Conservation (phyloP, 2,888 invertebrate genomes). For the Pemphredon lugubris region DNA sequence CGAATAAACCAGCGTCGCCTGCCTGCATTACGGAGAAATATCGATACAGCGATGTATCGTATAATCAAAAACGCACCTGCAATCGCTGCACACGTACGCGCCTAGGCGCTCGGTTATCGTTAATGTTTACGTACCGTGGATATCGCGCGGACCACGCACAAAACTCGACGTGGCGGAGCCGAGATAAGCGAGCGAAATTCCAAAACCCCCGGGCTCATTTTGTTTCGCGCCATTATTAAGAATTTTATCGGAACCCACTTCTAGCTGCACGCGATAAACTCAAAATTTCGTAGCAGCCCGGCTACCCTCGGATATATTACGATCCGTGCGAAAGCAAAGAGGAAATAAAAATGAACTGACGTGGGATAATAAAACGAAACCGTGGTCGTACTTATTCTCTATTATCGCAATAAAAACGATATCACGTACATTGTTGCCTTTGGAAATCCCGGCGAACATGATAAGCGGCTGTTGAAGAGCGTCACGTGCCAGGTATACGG, state of each 20-base stretch:
- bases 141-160: slow-evolving; percentile 34
- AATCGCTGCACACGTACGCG: slow-evolving; percentile 10
- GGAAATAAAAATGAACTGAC: too few relatives aligned
- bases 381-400: too few relatives aligned
- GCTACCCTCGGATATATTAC: neutral
- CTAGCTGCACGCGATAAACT: too few relatives aligned
- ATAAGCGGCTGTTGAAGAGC: slow-evolving; percentile 61
- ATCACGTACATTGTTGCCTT: slow-evolving; percentile 76
- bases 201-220: slow-evolving; percentile 1
- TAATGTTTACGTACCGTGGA: slow-evolving; percentile 39
- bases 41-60: slow-evolving; percentile 10
- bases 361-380: too few relatives aligned
- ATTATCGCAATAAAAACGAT: slow-evolving; percentile 36
- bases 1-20: slow-evolving; percentile 1
- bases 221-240: too few relatives aligned
- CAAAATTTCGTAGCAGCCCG: neutral
- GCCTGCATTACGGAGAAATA: slow-evolving; percentile 17
- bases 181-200: slow-evolving; percentile 42
- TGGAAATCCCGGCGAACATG: slow-evolving; percentile 75
- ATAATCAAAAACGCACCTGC: slow-evolving; percentile 30
- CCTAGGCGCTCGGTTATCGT: slow-evolving; percentile 25
- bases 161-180: slow-evolving; percentile 39
- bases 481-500: slow-evolving; percentile 64
- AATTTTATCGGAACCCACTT: too few relatives aligned
- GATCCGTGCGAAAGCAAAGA: too few relatives aligned